These are phyloP conservation scores for Sus cebifrons DNA, from an alignment of 2,797 vertebrate species.

Conservation along the genomic window DNA sequence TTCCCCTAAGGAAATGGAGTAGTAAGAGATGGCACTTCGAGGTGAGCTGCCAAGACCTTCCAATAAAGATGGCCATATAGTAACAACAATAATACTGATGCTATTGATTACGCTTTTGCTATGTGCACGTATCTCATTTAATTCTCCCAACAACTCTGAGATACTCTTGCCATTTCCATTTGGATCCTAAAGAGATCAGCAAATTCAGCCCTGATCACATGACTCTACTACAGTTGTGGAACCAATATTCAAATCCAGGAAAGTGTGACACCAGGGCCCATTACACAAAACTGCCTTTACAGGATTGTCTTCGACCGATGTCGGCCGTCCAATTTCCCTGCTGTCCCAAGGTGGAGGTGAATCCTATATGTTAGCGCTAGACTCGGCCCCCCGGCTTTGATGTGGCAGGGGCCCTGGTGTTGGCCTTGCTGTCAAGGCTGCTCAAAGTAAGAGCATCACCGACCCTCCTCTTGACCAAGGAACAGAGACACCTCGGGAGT, in stretches of 20 bases:
- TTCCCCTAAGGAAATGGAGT: background rate
- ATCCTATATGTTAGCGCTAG: background rate
- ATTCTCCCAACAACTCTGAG: background rate
- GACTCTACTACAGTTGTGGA: fast-evolving
- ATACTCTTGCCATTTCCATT: background rate
- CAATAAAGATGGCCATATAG: background rate
- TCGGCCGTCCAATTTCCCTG: background rate
- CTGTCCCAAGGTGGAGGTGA: background rate
- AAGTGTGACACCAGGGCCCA: too few relatives aligned
- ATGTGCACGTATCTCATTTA: background rate
- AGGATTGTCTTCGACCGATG: background rate
- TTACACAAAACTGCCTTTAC: background rate
- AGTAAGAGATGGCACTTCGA: background rate
- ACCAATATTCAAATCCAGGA: background rate
- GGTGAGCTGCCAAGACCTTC: background rate
- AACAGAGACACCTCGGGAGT: background rate
- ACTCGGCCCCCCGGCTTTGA: background rate
- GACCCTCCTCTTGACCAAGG: background rate
- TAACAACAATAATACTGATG: background rate
- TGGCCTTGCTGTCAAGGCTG: background rate
- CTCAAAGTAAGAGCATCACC: background rate
- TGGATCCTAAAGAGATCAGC: background rate
- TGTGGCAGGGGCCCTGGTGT: fast-evolving
- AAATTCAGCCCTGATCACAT: background rate
- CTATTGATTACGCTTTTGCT: background rate